These are phyloP conservation scores for Brachymystax lenok DNA, from an alignment of 2,797 vertebrate species.

Conservation along the genomic window DNA sequence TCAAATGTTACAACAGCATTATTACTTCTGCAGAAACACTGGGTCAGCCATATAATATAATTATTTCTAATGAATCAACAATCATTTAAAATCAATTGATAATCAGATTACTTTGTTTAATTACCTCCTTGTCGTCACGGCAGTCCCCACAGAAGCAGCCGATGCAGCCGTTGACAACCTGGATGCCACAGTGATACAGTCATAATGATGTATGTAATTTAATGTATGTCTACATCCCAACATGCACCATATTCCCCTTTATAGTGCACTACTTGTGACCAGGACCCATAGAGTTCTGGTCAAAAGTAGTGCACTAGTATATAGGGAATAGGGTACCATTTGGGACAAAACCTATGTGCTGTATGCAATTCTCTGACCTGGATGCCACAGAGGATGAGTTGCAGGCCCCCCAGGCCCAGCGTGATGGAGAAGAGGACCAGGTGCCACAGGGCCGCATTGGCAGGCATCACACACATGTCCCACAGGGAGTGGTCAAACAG, in stretches of 20 bases:
- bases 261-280: no score
- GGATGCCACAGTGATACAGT: slow-evolving; percentile 66
- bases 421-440: slow-evolving; percentile 81
- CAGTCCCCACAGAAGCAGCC: slow-evolving; percentile 85
- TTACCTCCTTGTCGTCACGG: slow-evolving; percentile 62
- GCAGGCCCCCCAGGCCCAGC: slow-evolving; percentile 74
- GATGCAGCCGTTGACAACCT: slow-evolving; percentile 86
- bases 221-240: no score
- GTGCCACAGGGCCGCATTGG: slow-evolving; percentile 83
- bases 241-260: no score
- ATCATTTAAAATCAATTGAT: background rate
- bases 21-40: background rate
- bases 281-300: no score
- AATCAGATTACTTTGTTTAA: background rate
- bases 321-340: no score
- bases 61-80: background rate
- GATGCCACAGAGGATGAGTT: slow-evolving; percentile 81
- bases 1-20: background rate
- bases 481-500: slow-evolving; percentile 65
- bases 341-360: no score
- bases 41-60: background rate
- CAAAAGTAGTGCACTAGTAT: no score
- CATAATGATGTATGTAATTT: no score
- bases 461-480: slow-evolving; percentile 72
- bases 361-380: slow-evolving; percentile 74